Base-by-base conservation (phyloP, 2,888 invertebrate species). In the Drosophila quinaria region DNA sequence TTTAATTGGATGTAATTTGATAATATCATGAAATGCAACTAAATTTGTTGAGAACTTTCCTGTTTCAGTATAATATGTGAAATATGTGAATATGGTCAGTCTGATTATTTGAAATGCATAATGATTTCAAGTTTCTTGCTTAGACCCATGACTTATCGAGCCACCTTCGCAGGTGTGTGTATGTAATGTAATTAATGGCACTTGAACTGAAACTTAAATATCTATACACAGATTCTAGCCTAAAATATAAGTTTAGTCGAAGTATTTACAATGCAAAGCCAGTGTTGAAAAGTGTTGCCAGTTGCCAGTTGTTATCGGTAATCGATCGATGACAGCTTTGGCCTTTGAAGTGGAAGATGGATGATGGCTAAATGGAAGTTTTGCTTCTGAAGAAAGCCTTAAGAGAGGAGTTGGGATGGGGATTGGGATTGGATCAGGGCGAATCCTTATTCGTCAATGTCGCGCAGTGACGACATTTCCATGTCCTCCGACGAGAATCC, bases 401-500 rank as follows among this genome's bases (percentile, higher is more conserved):
- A 3, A 17, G 10, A 17, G 9, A 41, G 41, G 41, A 9, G 17
- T 17, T 41, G 8, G 33, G 33, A 35, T 37, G 13, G 8, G 35
- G 35, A n/a, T 2, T 11, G 11, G 39, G 47, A 31, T 29, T 39
- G 5, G 11, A 39, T 37, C 25, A n/a, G 8, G n/a, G n/a, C n/a
- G 22, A 10, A 10, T 39, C 25, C 94, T 96, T 96, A 97, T 94
- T 97, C 87, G 35, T 87, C 96, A 69, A 96, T 96, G 93, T 96
- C 96, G 42, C 95, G 94, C 13, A 95, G 95, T 52, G 96, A 95
- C 92, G 94, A 95, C 80, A 95, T 94, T 81, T 95, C 95, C 90
- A 95, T 95, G 42, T 94, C 91, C 71, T 96, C 96, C 0, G 96
- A 96, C 0, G 96, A 95, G 92, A 96, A 96, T 64, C 96, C 95